Evolutionary conservation across 1,140 invertebrate species (phyloP), one percentile per base, ranked within the genome.

Genomic region (Bombus superbus): DNA sequence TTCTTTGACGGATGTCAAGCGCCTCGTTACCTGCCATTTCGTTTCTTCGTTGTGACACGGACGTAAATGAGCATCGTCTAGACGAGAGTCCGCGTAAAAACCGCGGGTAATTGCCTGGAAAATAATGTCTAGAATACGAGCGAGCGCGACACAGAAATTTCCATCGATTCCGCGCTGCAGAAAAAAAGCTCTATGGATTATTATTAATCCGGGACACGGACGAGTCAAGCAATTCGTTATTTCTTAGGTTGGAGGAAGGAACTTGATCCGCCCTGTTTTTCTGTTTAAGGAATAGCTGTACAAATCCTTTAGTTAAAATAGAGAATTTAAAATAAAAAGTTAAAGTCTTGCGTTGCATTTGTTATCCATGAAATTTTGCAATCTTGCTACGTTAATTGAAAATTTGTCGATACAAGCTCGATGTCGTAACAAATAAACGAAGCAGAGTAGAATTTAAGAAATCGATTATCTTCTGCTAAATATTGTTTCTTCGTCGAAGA

Each of bases 1-100:
- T 85, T 85, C 69, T 81, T 74, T 59, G 76, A 62, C 66, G 83
- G 69, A 64, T 66, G 83, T 81, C 78, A 57, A 71, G 78, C 83
- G 78, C 83, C 83, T 85, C 78, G 83, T 85, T 85, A 81, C 77
- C 69, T 85, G 78, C 15, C 71, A 5, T n/a, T 85, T 81, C 53
- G 40, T 74, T 72, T 59, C 47, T 83, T 83, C 69, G 15, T 6
- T 22, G 5, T 71, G 25, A 22, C 59, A n/a, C 25, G 42, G 59
- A 74, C 83, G 78, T 81, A 79, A 84, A 84, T 47, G 66, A 85
- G 68, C 78, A 59, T 38, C 69, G 83, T 85, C 83, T 85, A 81
- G 78, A 74, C 78, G 35, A 11, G 2, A n/a, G 57, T 2, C 28
- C 78, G 53, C 22, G n/a, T 59, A 85, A 81, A 74, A 85, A 85